Evolutionary conservation across 2,888 invertebrate species (phyloP).

Genomic region (Ophioninae sp.): DNA sequence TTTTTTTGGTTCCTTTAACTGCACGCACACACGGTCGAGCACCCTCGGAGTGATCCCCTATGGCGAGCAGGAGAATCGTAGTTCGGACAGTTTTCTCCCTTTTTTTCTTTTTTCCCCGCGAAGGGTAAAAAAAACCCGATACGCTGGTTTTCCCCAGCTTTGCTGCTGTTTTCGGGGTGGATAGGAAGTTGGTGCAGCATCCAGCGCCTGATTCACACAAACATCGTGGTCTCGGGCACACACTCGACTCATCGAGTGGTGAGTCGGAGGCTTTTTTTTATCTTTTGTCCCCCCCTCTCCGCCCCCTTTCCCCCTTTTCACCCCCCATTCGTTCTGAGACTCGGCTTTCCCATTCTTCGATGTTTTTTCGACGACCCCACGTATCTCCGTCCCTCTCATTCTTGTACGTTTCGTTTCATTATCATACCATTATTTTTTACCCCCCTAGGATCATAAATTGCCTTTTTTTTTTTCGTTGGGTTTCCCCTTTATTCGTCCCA

Average conservation of each 20-base stretch:
- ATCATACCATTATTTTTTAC: constrained; percentile 78
- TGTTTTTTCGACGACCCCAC: constrained; percentile 25
- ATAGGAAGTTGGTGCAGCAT: constrained; percentile 71
- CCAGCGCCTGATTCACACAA: constrained; percentile 67
- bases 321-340: neutral
- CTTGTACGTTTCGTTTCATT: constrained; percentile 75
- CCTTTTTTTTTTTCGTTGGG: constrained; percentile 75
- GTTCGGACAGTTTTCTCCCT: constrained; percentile 51
- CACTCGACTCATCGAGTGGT: constrained; percentile 61
- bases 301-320: constrained; percentile 6
- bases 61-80: constrained; percentile 57
- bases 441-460: constrained; percentile 74
- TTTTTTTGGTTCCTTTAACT: constrained; percentile 62
- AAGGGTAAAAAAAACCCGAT: constrained; percentile 43
- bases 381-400: constrained; percentile 13
- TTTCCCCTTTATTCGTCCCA: constrained; percentile 78
- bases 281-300: constrained; percentile 21
- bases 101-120: constrained; percentile 42
- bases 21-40: constrained; percentile 74
- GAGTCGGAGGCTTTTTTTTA: constrained; percentile 54
- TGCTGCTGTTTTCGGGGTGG: constrained; percentile 72
- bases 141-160: constrained; percentile 61
- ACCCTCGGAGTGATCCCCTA: constrained; percentile 76
- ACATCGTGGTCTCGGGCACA: constrained; percentile 62
- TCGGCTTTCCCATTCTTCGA: constrained; percentile 13